Base-by-base conservation (phyloP, 2,888 invertebrate genomes). In the Achlya flavicornis region DNA sequence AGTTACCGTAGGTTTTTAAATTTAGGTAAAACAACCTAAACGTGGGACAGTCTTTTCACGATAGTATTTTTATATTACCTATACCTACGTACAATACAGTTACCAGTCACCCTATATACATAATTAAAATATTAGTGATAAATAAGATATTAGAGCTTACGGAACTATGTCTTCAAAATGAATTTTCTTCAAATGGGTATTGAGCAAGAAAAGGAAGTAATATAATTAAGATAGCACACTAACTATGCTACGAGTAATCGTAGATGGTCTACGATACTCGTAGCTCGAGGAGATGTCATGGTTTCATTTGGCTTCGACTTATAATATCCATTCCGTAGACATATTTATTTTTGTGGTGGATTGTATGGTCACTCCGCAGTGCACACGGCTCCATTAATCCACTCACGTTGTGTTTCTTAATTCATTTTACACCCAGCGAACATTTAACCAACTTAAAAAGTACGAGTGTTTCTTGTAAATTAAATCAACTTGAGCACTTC, bases 191-290 rank as follows among this genome's bases (percentile, higher is more conserved):
- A 35, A 35, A 35, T 35, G 6, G 4, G 35, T 8, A 10, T 8
- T 38, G 0, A 16, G 16, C 12, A 48, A 14, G 7, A 48, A 48
- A 7, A 16, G 16, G 10, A n/a, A 48, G 48, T 48, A 16, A 7
- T n/a, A 5, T 14, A 16, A 14, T 14, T 14, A 16, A 8, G 48
- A 5, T n/a, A 8, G 5, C 48, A 16, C 48, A 48, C 3, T 14
- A 48, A 16, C n/a, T 10, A 19, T 53, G 53, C 53, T 53, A 53
- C 19, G 53, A 53, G 3, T 19, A 53, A 53, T 19, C 3, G 53
- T 53, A 53, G 10, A 53, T 19, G 53, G n/a, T 53, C 53, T 53
- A 53, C 53, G 53, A 53, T n/a, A n/a, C 0, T 53, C 53, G 53
- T 53, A 53, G 19, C 53, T 2, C 53, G 16, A 10, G 10, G n/a